Percentiles rank a stretch among this genome's conserved stretches.
Conservation (phyloP, 2,888 invertebrate species). For the Drosophila testacea region DNA sequence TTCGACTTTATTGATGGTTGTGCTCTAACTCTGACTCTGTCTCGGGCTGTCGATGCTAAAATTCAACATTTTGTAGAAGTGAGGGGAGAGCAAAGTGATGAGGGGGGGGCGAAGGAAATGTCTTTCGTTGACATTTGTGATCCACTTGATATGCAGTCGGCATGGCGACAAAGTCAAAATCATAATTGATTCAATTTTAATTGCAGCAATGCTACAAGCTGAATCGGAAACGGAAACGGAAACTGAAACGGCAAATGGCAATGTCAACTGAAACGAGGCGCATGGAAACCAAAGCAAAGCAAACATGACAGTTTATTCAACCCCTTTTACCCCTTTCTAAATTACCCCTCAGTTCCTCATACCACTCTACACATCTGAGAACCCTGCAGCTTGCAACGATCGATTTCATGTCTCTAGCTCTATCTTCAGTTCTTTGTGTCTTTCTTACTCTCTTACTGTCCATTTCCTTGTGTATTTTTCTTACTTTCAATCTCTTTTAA, state of each 20-base stretch:
- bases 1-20: conserved; percentile 11
- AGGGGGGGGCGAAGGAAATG: background rate
- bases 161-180: conserved; percentile 63
- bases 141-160: conserved; percentile 48
- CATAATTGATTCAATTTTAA: conserved; percentile 78
- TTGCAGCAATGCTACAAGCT: conserved; percentile 56
- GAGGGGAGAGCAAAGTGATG: background rate
- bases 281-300: conserved; percentile 23
- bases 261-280: conserved; percentile 22
- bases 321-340: background rate
- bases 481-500: background rate
- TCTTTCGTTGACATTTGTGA: conserved; percentile 36
- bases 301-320: conserved; percentile 51
- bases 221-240: conserved; percentile 28
- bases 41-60: conserved; percentile 13
- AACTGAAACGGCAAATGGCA: conserved; percentile 36
- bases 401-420: conserved; percentile 54
- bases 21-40: background rate
- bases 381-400: conserved; percentile 47
- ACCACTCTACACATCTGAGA: background rate
- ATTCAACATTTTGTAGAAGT: conserved; percentile 7
- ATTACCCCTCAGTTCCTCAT: background rate
- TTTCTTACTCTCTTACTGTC: background rate
- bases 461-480: background rate
- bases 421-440: background rate